These are phyloP conservation scores for Solenopsis fugax DNA, from an alignment of 1,140 invertebrate species.

Conservation along the genomic window DNA sequence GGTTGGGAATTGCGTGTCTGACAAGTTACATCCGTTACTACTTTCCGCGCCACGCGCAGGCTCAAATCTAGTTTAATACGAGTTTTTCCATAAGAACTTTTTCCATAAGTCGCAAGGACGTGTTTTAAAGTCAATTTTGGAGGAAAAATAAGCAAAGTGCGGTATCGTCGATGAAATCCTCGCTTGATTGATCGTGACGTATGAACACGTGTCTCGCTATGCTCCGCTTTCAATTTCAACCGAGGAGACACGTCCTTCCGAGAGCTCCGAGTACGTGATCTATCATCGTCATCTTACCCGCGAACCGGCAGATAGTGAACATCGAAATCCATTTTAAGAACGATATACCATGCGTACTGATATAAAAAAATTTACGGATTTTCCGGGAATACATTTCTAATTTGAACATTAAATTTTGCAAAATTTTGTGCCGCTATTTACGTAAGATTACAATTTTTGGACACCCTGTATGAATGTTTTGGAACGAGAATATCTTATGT, in stretches of 20 bases:
- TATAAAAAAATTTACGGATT: background rate
- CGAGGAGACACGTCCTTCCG: constrained; percentile 17
- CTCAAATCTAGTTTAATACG: background rate
- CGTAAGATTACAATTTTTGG: background rate
- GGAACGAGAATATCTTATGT: background rate
- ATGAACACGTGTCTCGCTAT: constrained; percentile 44
- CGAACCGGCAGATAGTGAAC: constrained; percentile 40
- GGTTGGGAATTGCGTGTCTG: background rate
- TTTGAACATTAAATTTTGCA: background rate
- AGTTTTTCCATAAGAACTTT: background rate
- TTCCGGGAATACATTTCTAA: background rate
- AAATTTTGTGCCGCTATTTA: background rate
- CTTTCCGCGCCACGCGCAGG: background rate
- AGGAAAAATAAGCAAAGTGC: constrained; percentile 30
- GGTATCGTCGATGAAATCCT: constrained; percentile 34
- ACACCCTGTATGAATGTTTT: background rate
- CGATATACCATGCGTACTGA: background rate
- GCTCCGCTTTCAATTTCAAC: constrained; percentile 54
- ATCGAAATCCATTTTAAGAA: constrained; percentile 30
- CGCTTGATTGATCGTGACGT: constrained; percentile 56
- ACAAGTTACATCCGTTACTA: background rate
- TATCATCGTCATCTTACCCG: constrained; percentile 56
- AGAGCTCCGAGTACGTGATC: constrained; percentile 18
- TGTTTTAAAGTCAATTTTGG: constrained; percentile 31
- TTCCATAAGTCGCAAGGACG: background rate